phyloP scores from a whole-genome alignment of 2,888 invertebrate genomes.

The Metallyticus violacea region DNA sequence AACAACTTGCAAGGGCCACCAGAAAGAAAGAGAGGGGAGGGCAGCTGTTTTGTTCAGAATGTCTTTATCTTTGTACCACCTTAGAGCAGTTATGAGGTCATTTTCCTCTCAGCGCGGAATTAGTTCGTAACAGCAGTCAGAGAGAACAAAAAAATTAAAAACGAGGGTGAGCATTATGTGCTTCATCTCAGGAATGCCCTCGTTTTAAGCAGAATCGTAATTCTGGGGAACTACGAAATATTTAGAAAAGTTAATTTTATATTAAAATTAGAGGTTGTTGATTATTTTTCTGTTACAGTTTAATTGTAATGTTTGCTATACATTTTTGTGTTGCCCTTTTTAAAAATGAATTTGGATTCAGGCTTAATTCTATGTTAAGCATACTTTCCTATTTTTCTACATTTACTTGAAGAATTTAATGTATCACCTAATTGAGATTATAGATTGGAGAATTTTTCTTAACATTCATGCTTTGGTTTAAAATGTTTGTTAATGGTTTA shows the following conservation, averaged over 20 bases:
- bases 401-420: no score
- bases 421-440: no score
- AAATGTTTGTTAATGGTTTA: no score
- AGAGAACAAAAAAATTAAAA: neutral
- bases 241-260: neutral
- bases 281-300: neutral
- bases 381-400: no score
- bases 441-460: no score
- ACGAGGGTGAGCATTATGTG: neutral
- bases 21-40: neutral
- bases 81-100: neutral
- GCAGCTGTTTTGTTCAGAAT: neutral
- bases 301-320: no score
- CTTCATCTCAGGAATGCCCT: neutral
- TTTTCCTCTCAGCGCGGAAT: neutral
- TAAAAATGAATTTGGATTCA: no score
- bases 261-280: neutral
- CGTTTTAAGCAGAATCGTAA: neutral
- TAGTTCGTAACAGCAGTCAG: neutral
- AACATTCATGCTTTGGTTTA: no score
- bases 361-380: no score
- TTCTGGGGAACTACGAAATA: neutral
- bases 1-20: neutral
- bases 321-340: no score
- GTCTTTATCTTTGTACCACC: neutral